Base-by-base conservation (phyloP, 2,797 vertebrate genomes). In the Glossophaga mutica region DNA sequence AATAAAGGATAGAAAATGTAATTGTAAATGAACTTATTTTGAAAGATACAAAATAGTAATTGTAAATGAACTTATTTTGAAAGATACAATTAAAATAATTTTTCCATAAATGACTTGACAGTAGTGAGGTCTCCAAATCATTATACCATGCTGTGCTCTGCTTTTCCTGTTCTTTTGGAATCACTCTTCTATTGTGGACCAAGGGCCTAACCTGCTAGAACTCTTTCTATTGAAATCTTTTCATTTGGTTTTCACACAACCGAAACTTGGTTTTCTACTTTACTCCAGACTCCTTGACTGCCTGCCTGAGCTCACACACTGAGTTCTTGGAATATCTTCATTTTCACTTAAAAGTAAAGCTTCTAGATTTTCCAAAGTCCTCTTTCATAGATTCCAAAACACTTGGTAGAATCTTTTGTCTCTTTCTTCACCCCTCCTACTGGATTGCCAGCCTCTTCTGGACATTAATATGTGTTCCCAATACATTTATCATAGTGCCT, bases 161-260 rank as follows among this genome's bases (percentile, higher is more conserved):
- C 59, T 81, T 90, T 94, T 92, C 44, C 82, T 42, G 29, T 95
- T 93, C 82, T 68, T 95, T 87, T 68, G 65, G 46, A 89, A 78
- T 79, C 76, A 78, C 50, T 55, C 37, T 90, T 95, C n/a, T 70
- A 15, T 65, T 73, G 62, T 42, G 34, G 57, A 57, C 21, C 32
- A 65, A 71, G 1, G 37, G 46, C 15, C n/a, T 87, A n/a, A 74
- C 6, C 82, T 94, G 44, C 70, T 76, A 21, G 76, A 93, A 89
- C 37, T 82, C 79, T 24, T 82, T 44, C 10, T 65, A 70, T 26
- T 78, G 55, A 91, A 92, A 12, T 85, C 14, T 70, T 68, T 59
- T 68, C 42, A 29, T 84, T 88, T 67, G 74, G 57, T 93, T 82
- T 87, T 29, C 39, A 90, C 42, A 67, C 68, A 90, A 32, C 24